Percentiles rank a stretch among this genome's conserved stretches.
These are phyloP conservation scores for Caenorhabditis japonica DNA, from an alignment of 2,888 invertebrate genomes.

Conservation along the genomic window DNA sequence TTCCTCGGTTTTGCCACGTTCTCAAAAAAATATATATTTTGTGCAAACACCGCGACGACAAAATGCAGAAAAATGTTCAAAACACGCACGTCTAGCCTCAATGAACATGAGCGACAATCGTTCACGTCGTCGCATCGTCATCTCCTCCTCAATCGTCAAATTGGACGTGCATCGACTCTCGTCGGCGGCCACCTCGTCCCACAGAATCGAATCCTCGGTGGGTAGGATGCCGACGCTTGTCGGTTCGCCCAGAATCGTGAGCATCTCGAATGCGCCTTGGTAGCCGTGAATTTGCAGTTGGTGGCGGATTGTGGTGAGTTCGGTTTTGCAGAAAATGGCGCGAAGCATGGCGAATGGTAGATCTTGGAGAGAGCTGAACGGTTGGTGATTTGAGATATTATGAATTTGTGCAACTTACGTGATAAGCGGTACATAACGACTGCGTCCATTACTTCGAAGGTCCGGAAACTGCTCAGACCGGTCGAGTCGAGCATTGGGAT, in stretches of 20 bases:
- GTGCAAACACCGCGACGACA: no score
- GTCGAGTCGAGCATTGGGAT: no score
- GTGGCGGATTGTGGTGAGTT: background rate
- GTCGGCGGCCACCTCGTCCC: background rate
- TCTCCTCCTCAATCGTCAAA: conserved; percentile 11
- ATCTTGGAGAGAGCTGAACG: conserved; percentile 1
- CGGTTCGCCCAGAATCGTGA: background rate
- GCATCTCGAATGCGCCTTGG: background rate
- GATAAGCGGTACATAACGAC: no score
- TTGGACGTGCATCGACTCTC: conserved; percentile 1
- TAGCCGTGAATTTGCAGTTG: conserved; percentile 2
- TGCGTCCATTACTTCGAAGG: no score
- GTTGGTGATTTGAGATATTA: no score
- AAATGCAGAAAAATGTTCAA: no score
- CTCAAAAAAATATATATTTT: no score
- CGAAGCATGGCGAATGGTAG: background rate
- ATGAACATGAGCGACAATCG: background rate
- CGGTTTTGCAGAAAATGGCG: background rate
- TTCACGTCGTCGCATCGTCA: conserved; percentile 4
- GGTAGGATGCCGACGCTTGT: background rate
- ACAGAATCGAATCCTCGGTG: background rate
- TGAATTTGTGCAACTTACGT: no score
- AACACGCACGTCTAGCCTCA: conserved; percentile 1
- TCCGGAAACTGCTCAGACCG: no score
- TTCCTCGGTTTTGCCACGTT: no score